Conservation (phyloP, 2,888 invertebrate species). For the Coleophora deauratella region DNA sequence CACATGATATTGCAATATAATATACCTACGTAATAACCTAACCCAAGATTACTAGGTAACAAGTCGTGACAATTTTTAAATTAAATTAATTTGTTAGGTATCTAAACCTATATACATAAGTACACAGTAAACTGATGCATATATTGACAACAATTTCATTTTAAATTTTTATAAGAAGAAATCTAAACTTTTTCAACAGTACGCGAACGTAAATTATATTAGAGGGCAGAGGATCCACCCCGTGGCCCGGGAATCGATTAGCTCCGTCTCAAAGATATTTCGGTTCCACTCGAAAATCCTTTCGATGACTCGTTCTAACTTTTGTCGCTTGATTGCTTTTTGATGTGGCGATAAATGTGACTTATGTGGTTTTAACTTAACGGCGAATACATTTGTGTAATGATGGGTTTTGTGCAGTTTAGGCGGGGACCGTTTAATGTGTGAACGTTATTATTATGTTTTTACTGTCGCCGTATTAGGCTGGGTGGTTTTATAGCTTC, state of each 20-base stretch:
- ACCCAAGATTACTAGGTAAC: too few species aligned
- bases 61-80: too few species aligned
- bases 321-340: slow-evolving; percentile 71
- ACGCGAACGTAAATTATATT: slow-evolving; percentile 40
- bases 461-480: slow-evolving; percentile 23
- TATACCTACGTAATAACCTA: too few species aligned
- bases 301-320: slow-evolving; percentile 50
- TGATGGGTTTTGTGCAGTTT: slow-evolving; percentile 56
- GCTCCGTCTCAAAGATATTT: slow-evolving; percentile 47
- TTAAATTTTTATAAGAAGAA: too few species aligned
- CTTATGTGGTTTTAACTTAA: slow-evolving; percentile 63
- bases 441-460: slow-evolving; percentile 54
- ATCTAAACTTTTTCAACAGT: slow-evolving; percentile 41
- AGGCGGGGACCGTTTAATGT: slow-evolving; percentile 55
- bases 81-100: too few species aligned
- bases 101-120: too few species aligned
- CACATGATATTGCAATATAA: too few species aligned
- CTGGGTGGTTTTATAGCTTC: slow-evolving; percentile 14
- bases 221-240: slow-evolving; percentile 38
- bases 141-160: too few species aligned
- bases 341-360: slow-evolving; percentile 71
- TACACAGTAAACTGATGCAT: too few species aligned
- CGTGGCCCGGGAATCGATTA: slow-evolving; percentile 50
- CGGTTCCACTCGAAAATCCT: slow-evolving; percentile 28
- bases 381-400: slow-evolving; percentile 53